Evolutionary conservation across 2,113 vertebrate genomes (phyloP).

Genomic region (Grantiella picta): DNA sequence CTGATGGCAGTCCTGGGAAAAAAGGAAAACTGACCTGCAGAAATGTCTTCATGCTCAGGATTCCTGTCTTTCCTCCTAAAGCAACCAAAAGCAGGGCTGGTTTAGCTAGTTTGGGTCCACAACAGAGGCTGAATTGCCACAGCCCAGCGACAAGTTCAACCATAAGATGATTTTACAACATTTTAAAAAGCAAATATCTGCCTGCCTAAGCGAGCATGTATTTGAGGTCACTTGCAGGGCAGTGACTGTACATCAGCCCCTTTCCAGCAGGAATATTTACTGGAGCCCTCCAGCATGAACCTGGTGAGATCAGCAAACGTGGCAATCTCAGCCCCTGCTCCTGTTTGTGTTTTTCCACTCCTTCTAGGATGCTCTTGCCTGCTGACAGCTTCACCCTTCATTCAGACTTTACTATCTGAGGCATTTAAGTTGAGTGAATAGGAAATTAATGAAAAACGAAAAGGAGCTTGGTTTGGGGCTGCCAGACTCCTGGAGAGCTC

Average conservation of each 20-base stretch:
- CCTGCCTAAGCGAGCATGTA: fast-evolving
- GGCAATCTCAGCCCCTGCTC: not conserved
- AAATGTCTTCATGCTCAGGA: not conserved
- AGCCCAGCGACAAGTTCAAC: not conserved
- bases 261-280: not conserved
- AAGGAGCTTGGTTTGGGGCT: not conserved
- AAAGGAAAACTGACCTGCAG: not conserved
- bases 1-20: not conserved
- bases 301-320: not conserved
- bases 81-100: not conserved
- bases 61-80: not conserved
- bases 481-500: not conserved
- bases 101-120: not conserved
- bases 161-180: not conserved
- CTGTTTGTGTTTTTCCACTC: not conserved
- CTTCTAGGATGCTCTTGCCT: not conserved
- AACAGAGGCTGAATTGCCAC: not conserved
- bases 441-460: not conserved
- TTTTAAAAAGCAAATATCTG: not conserved
- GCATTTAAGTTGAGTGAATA: not conserved
- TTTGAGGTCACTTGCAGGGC: not conserved
- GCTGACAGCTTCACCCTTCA: not conserved
- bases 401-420: not conserved
- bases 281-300: fast-evolving
- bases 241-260: not conserved